Evolutionary conservation across 2,888 invertebrate genomes (phyloP).

Genomic region (Hesperia comma): DNA sequence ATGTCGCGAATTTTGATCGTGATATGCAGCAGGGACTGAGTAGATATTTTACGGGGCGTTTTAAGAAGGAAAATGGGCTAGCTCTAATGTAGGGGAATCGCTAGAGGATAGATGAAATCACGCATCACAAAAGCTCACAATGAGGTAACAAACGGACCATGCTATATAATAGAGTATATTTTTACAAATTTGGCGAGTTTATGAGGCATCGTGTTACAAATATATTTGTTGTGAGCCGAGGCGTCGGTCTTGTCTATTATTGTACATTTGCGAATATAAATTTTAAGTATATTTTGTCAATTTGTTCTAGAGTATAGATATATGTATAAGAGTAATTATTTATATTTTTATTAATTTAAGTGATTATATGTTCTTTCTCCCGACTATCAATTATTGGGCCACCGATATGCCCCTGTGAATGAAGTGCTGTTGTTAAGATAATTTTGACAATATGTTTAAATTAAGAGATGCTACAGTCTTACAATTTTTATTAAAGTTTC

Average conservation of each 20-base stretch:
- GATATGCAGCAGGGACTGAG: slow-evolving; percentile 42
- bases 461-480: slow-evolving; percentile 28
- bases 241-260: slow-evolving; percentile 67
- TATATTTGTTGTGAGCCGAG: slow-evolving; percentile 63
- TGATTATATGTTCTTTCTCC: slow-evolving; percentile 37
- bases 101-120: slow-evolving; percentile 63
- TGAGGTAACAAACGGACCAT: slow-evolving; percentile 75
- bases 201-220: slow-evolving; percentile 48
- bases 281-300: slow-evolving; percentile 73
- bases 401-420: slow-evolving; percentile 4
- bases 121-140: slow-evolving; percentile 69
- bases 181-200: slow-evolving; percentile 69
- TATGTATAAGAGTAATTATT: slow-evolving; percentile 51
- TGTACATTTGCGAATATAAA: slow-evolving; percentile 65
- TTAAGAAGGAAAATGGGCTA: slow-evolving; percentile 48
- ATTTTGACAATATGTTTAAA: slow-evolving; percentile 35
- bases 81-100: slow-evolving; percentile 55
- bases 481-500: slow-evolving; percentile 22
- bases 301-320: slow-evolving; percentile 70
- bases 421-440: slow-evolving; percentile 4
- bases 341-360: slow-evolving; percentile 50
- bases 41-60: slow-evolving; percentile 47
- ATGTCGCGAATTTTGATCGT: slow-evolving; percentile 30
- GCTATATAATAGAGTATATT: slow-evolving; percentile 71
- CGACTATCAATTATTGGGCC: slow-evolving; percentile 2